Conservation (phyloP, 2,797 vertebrate species). For the Trichosurus vulpecula region DNA sequence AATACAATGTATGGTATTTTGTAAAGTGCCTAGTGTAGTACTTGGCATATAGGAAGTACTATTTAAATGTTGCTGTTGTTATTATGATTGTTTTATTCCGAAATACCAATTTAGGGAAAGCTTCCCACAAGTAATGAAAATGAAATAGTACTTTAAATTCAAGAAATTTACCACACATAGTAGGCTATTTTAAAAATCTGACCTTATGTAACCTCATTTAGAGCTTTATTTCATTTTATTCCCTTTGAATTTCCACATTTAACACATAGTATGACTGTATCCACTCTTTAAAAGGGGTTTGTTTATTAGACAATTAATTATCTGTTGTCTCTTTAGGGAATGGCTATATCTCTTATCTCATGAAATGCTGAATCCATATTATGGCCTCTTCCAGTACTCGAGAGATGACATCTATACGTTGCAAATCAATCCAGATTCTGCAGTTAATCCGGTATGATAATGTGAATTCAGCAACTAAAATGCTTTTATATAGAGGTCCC, state of each 20-base stretch:
- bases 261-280: slow-evolving; percentile 25
- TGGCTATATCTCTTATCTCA: slow-evolving; percentile 98
- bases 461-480: slow-evolving; percentile 22
- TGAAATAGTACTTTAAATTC: background rate
- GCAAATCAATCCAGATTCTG: slow-evolving; percentile 98
- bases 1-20: background rate
- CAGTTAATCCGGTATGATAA: slow-evolving; percentile 93
- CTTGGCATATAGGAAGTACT: background rate
- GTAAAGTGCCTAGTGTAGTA: background rate
- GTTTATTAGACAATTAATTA: slow-evolving; percentile 48
- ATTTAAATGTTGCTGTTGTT: background rate
- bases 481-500: slow-evolving; percentile 30
- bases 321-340: slow-evolving; percentile 86
- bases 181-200: slow-evolving; percentile 36
- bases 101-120: background rate
- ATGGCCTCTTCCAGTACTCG: slow-evolving; percentile 98
- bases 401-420: slow-evolving; percentile 98
- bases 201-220: slow-evolving; percentile 32
- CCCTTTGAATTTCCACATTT: slow-evolving; percentile 13
- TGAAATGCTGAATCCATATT: slow-evolving; percentile 99
- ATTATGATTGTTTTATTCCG: background rate
- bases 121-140: background rate
- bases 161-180: background rate
- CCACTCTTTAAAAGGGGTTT: slow-evolving; percentile 41
- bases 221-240: slow-evolving; percentile 41